Evolutionary conservation across 1,140 invertebrate genomes (phyloP).

Genomic region (Drosophila ercepeae): DNA sequence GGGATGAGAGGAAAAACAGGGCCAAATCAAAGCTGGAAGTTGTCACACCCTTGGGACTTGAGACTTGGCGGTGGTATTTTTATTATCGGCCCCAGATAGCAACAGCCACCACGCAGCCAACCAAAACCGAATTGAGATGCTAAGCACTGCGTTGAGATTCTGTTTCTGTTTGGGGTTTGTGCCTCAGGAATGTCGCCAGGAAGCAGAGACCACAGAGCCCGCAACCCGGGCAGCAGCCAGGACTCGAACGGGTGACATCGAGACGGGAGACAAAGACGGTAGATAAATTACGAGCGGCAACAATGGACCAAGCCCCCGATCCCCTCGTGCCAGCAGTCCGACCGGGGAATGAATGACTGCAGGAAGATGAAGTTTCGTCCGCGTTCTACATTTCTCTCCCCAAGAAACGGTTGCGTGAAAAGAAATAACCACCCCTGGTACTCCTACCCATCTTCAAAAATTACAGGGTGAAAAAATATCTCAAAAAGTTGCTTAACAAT

Average conservation of each 20-base stretch:
- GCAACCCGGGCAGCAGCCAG: background rate
- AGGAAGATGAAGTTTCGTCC: slow-evolving; percentile 58
- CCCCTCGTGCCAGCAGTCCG: background rate
- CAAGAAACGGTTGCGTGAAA: slow-evolving; percentile 54
- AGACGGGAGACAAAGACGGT: slow-evolving; percentile 53
- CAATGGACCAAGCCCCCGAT: slow-evolving; percentile 32
- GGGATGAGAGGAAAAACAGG: slow-evolving; percentile 14
- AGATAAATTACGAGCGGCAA: slow-evolving; percentile 68
- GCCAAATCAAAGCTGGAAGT: slow-evolving; percentile 66
- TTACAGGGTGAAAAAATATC: background rate
- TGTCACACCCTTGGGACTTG: slow-evolving; percentile 67
- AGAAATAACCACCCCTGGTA: slow-evolving; percentile 51
- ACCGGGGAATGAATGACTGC: slow-evolving; percentile 45
- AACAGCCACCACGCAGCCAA: slow-evolving; percentile 11
- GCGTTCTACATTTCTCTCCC: slow-evolving; percentile 33
- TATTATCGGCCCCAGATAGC: slow-evolving; percentile 60
- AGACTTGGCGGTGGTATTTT: slow-evolving; percentile 60
- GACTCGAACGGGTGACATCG: slow-evolving; percentile 31
- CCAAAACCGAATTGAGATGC: slow-evolving; percentile 69
- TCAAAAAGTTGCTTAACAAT: background rate
- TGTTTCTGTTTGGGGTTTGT: slow-evolving; percentile 1
- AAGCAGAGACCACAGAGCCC: slow-evolving; percentile 4
- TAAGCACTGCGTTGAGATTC: slow-evolving; percentile 57
- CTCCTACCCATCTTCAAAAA: background rate
- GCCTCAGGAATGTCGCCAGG: slow-evolving; percentile 31